Evolutionary conservation across 2,888 invertebrate genomes (phyloP).

Genomic region (Protodeltote pygarga): DNA sequence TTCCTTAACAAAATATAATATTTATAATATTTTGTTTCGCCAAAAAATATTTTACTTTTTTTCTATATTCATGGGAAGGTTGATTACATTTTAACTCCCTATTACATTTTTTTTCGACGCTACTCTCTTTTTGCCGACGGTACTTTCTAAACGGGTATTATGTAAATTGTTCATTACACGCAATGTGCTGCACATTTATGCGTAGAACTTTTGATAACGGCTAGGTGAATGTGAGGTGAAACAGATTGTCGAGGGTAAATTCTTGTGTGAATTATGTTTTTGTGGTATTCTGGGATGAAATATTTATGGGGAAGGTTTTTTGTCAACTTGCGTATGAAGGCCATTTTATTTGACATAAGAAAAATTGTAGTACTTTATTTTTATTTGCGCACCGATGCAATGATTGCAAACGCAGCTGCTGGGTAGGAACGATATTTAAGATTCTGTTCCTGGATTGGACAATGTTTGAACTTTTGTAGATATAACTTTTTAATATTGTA

Average conservation of each 20-base stretch:
- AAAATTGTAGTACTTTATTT: too few relatives aligned
- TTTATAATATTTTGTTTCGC: too few relatives aligned
- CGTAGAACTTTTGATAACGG: slow-evolving; percentile 45
- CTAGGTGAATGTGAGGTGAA: slow-evolving; percentile 16
- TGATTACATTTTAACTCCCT: slow-evolving; percentile 41
- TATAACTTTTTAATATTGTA: too few relatives aligned
- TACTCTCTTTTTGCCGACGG: slow-evolving; percentile 29
- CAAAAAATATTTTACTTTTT: slow-evolving; percentile 6
- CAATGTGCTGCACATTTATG: slow-evolving; percentile 49
- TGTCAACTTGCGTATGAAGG: neutral
- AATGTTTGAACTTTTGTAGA: too few relatives aligned
- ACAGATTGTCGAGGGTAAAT: slow-evolving; percentile 19
- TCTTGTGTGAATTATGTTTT: slow-evolving; percentile 8
- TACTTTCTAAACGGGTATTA: slow-evolving; percentile 44
- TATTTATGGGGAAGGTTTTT: slow-evolving; percentile 14
- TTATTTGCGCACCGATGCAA: too few relatives aligned
- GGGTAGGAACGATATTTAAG: too few relatives aligned
- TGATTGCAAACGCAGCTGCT: too few relatives aligned
- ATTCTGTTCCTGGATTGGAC: too few relatives aligned
- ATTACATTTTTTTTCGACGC: slow-evolving; percentile 15
- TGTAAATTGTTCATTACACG: slow-evolving; percentile 53
- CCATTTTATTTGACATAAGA: neutral
- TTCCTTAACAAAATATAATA: too few relatives aligned
- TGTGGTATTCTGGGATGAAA: slow-evolving; percentile 8
- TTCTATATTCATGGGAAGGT: slow-evolving; percentile 7